Conservation (phyloP, 2,797 vertebrate species). For the Arvicola amphibius region DNA sequence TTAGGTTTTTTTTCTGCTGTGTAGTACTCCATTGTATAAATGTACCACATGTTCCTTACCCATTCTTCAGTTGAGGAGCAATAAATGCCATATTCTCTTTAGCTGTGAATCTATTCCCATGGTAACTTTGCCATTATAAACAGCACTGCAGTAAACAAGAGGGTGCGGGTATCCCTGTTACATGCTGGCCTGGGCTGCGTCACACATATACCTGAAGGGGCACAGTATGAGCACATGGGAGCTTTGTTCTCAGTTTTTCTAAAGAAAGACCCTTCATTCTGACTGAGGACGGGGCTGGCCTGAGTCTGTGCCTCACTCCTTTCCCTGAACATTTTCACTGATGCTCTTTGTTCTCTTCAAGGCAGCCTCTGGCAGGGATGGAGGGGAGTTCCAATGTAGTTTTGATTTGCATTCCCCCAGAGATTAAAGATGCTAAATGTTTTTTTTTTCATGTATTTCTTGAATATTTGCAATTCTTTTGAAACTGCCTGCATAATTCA, state of each 20-base stretch:
- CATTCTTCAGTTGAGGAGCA: too few species aligned
- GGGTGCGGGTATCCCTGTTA: too few species aligned
- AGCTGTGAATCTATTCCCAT: neutral
- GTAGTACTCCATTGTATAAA: too few species aligned
- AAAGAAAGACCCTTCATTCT: neutral
- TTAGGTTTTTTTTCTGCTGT: too few species aligned
- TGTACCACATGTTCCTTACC: too few species aligned
- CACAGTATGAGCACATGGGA: too few species aligned
- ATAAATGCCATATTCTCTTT: neutral
- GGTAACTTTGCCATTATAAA: neutral
- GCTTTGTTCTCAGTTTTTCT: neutral
- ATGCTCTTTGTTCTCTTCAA: neutral
- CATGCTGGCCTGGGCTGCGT: neutral
- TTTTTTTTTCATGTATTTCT: neutral
- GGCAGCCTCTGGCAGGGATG: neutral
- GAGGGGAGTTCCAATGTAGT: neutral
- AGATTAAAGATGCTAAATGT: neutral
- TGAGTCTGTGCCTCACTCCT: neutral
- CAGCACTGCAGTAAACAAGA: neutral
- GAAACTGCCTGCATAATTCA: neutral
- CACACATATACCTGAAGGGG: neutral
- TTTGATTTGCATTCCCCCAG: neutral
- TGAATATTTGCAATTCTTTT: neutral
- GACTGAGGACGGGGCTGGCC: neutral
- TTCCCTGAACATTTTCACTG: neutral